Evolutionary conservation across 2,888 invertebrate genomes (phyloP).

Genomic region (Agrilus biguttatus): DNA sequence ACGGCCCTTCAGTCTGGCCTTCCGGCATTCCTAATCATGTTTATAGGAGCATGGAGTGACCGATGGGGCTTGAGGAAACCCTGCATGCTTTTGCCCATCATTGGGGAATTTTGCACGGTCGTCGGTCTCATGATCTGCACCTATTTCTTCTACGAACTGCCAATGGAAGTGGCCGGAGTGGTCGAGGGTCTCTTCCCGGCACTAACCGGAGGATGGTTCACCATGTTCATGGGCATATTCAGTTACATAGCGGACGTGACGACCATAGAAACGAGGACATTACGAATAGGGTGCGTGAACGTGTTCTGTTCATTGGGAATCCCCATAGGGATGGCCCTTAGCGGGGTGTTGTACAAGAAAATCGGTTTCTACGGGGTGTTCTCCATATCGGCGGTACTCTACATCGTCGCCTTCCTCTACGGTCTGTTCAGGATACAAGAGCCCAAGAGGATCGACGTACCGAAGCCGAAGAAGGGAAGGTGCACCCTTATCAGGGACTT

Average conservation of each 20-base stretch:
- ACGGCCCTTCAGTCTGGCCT: conserved; percentile 69
- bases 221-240: conserved; percentile 82
- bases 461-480: conserved; percentile 33
- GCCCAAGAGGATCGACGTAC: conserved; percentile 38
- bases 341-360: conserved; percentile 63
- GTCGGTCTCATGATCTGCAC: conserved; percentile 66
- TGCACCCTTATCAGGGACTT: conserved; percentile 50
- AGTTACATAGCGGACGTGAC: conserved; percentile 82
- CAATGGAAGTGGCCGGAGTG: conserved; percentile 67
- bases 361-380: conserved; percentile 76
- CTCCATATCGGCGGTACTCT: conserved; percentile 58
- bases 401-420: conserved; percentile 59
- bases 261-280: conserved; percentile 66
- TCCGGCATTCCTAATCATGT: conserved; percentile 67
- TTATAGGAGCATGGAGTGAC: conserved; percentile 69
- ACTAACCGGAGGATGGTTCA: conserved; percentile 73
- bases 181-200: conserved; percentile 73
- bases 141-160: conserved; percentile 62
- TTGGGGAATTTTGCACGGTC: conserved; percentile 67
- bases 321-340: conserved; percentile 77
- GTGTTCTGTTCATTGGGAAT: conserved; percentile 78
- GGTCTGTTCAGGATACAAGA: conserved; percentile 61
- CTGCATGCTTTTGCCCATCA: conserved; percentile 69
- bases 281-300: conserved; percentile 77
- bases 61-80: conserved; percentile 56